These are phyloP conservation scores for Chelon labrosus DNA, from an alignment of 2,797 vertebrate genomes.

Conservation along the genomic window DNA sequence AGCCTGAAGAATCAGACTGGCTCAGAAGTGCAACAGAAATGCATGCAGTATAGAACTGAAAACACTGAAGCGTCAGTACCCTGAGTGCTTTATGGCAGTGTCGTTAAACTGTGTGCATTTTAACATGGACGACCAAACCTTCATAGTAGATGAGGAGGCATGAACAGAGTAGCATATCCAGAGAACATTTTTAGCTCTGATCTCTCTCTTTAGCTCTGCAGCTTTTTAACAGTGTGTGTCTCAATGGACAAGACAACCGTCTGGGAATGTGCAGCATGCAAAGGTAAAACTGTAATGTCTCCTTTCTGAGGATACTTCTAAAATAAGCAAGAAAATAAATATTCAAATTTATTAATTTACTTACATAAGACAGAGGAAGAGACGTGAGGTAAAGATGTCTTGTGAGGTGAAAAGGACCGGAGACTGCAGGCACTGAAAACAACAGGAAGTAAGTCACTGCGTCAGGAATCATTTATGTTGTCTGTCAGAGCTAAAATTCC, in stretches of 20 bases:
- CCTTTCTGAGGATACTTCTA: background rate
- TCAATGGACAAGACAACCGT: conserved; percentile 32
- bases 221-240: conserved; percentile 23
- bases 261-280: conserved; percentile 28
- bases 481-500: too few relatives aligned
- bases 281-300: conserved; percentile 44
- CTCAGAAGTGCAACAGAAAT: conserved; percentile 14
- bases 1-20: background rate
- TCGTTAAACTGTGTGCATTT: conserved; percentile 20
- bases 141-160: conserved; percentile 9
- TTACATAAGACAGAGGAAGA: background rate
- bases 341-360: background rate
- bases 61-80: conserved; percentile 4
- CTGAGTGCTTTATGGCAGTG: conserved; percentile 8
- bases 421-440: background rate
- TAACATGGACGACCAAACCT: conserved; percentile 15
- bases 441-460: background rate
- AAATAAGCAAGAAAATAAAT: conserved; percentile 7
- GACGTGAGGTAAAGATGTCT: background rate
- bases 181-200: conserved; percentile 23
- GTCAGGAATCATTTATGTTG: too few relatives aligned
- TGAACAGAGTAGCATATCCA: conserved; percentile 24
- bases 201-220: background rate
- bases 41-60: conserved; percentile 3
- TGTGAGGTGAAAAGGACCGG: background rate